These are phyloP conservation scores for Charanyca ferruginea DNA, from an alignment of 2,888 invertebrate species.

Conservation along the genomic window DNA sequence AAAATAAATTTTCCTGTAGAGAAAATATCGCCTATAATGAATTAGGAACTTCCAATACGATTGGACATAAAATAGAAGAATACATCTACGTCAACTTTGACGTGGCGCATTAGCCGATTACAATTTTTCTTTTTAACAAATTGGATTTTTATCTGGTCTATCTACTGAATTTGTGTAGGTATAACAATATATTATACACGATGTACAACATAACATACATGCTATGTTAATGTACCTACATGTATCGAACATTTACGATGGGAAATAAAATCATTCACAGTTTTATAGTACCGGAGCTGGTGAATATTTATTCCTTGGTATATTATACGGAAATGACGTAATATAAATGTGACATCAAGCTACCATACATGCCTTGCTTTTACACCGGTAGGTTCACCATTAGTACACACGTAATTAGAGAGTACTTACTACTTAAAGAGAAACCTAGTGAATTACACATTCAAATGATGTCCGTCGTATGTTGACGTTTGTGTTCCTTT, in stretches of 20 bases:
- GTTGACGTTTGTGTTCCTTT: constrained; percentile 15
- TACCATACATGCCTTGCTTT: constrained; percentile 1
- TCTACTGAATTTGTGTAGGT: constrained; percentile 21
- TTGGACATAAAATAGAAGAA: constrained; percentile 36
- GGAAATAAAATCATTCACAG: constrained; percentile 53
- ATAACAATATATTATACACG: constrained; percentile 25
- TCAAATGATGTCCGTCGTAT: constrained; percentile 23
- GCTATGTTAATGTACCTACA: constrained; percentile 29
- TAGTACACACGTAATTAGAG: constrained; percentile 55
- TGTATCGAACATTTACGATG: constrained; percentile 57
- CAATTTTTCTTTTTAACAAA: constrained; percentile 48
- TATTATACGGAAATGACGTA: constrained; percentile 30
- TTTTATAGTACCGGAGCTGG: constrained; percentile 43
- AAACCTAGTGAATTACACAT: constrained; percentile 40
- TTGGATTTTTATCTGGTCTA: constrained; percentile 47
- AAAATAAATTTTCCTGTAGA: neutral
- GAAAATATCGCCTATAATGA: constrained; percentile 22
- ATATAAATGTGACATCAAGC: constrained; percentile 36
- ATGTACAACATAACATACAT: neutral
- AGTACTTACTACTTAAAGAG: constrained; percentile 36
- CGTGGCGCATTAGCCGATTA: constrained; percentile 50
- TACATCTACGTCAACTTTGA: constrained; percentile 24
- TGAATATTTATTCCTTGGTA: constrained; percentile 40
- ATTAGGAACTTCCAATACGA: constrained; percentile 38
- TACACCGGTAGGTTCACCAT: constrained; percentile 42